phyloP scores from a whole-genome alignment of 2,888 invertebrate genomes.

The Crepidodera aurea region DNA sequence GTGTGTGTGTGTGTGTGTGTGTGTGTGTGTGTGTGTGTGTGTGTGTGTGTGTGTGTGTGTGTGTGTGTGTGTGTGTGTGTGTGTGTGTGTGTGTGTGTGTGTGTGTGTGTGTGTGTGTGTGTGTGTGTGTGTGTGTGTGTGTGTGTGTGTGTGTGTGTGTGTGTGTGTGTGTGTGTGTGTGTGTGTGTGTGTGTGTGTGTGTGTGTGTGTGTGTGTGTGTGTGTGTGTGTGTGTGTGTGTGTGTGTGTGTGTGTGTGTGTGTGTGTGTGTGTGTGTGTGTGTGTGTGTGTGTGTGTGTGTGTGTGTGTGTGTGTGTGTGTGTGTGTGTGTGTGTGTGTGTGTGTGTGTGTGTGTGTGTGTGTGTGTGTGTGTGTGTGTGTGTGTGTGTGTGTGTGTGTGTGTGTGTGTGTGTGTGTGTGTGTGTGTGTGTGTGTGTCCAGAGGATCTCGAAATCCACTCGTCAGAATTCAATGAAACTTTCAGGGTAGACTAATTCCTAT shows the following conservation, averaged over 20 bases:
- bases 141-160: slow-evolving; percentile 8
- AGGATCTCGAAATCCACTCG: too few species aligned
- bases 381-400: too few species aligned
- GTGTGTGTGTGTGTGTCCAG: too few species aligned
- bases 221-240: slow-evolving; percentile 5
- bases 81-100: slow-evolving; percentile 6
- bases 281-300: slow-evolving; percentile 4
- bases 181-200: slow-evolving; percentile 8
- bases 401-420: too few species aligned
- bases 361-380: too few species aligned
- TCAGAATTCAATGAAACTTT: too few species aligned
- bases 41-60: slow-evolving; percentile 9
- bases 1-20: neutral
- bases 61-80: slow-evolving; percentile 6
- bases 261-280: slow-evolving; percentile 4
- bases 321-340: slow-evolving; percentile 14
- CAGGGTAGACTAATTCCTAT: too few species aligned
- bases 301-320: slow-evolving; percentile 8
- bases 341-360: too few species aligned
- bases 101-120: slow-evolving; percentile 8
- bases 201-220: slow-evolving; percentile 8
- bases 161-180: neutral
- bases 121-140: slow-evolving; percentile 5
- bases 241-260: slow-evolving; percentile 5
- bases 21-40: slow-evolving; percentile 9